Evolutionary conservation across 2,797 vertebrate species (phyloP).

Genomic region (Nothura maculosa): DNA sequence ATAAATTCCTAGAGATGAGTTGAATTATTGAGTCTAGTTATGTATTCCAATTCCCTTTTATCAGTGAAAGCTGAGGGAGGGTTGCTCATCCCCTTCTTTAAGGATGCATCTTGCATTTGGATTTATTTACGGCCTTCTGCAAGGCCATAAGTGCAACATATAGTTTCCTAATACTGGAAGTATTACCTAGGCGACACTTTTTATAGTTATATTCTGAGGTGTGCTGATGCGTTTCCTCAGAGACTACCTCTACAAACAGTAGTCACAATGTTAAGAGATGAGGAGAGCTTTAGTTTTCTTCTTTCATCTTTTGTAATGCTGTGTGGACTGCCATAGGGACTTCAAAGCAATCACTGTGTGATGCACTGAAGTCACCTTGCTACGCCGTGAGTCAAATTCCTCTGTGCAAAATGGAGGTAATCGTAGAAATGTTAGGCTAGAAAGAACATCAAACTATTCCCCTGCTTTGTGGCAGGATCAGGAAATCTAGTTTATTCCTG

Average conservation of each 20-base stretch:
- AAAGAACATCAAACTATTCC: neutral
- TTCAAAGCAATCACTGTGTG: neutral
- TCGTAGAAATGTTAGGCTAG: neutral
- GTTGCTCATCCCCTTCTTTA: neutral
- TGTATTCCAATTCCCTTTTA: neutral
- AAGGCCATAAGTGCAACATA: neutral
- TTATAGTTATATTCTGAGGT: neutral
- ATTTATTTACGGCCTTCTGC: neutral
- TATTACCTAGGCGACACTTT: neutral
- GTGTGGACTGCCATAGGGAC: neutral
- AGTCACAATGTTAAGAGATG: neutral
- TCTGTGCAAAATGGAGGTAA: neutral
- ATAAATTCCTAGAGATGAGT: neutral
- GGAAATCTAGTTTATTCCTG: slow-evolving; percentile 72
- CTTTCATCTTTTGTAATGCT: neutral
- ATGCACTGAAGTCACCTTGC: neutral
- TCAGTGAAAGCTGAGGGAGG: neutral
- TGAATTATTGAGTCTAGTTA: neutral
- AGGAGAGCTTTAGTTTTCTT: neutral
- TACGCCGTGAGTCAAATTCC: neutral
- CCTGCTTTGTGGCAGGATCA: slow-evolving; percentile 26
- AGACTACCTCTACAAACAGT: neutral
- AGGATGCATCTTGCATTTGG: neutral
- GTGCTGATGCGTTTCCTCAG: neutral
- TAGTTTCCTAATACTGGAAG: neutral